Conservation (phyloP, 2,888 invertebrate genomes). For the Rhabditoides inermis region DNA sequence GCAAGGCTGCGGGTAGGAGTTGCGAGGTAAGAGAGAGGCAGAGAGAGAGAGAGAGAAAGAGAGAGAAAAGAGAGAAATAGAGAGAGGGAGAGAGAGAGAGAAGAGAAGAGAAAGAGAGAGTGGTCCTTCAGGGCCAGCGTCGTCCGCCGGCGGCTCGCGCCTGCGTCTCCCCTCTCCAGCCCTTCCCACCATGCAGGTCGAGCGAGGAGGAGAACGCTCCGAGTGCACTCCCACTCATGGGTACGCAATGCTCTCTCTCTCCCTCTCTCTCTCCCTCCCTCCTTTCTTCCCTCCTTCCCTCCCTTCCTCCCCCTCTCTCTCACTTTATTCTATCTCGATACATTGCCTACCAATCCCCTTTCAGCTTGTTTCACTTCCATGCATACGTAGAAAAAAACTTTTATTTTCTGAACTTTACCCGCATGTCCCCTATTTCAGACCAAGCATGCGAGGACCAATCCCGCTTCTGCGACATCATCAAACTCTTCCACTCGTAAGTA, state of each 20-base stretch:
- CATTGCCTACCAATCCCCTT: too few species aligned
- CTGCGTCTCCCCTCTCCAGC: conserved; percentile 20
- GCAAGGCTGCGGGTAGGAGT: conserved; percentile 73
- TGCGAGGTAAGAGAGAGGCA: conserved; percentile 60
- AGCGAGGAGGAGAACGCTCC: conserved; percentile 1
- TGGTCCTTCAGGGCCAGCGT: too few species aligned
- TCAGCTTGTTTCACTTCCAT: too few species aligned
- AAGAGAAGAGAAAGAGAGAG: too few species aligned
- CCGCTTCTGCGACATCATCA: conserved; percentile 49
- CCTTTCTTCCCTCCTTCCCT: background rate
- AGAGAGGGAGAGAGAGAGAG: too few species aligned
- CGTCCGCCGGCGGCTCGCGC: conserved; percentile 44
- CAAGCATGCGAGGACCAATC: conserved; percentile 43
- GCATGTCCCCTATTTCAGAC: conserved; percentile 18
- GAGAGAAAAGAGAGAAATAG: too few species aligned
- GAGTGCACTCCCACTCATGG: too few species aligned
- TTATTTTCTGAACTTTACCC: too few species aligned
- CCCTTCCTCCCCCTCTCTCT: background rate
- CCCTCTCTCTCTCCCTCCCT: background rate
- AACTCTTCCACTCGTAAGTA: conserved; percentile 48
- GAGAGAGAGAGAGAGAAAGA: too few species aligned
- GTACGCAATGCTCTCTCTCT: conserved; percentile 1
- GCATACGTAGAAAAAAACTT: background rate
- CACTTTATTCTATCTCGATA: conserved; percentile 2
- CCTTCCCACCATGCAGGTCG: background rate